Percentiles rank a stretch among this genome's conserved stretches.
Conservation (phyloP, 92 coral and sea anemone genomes). For the Paramuricea clavata region DNA sequence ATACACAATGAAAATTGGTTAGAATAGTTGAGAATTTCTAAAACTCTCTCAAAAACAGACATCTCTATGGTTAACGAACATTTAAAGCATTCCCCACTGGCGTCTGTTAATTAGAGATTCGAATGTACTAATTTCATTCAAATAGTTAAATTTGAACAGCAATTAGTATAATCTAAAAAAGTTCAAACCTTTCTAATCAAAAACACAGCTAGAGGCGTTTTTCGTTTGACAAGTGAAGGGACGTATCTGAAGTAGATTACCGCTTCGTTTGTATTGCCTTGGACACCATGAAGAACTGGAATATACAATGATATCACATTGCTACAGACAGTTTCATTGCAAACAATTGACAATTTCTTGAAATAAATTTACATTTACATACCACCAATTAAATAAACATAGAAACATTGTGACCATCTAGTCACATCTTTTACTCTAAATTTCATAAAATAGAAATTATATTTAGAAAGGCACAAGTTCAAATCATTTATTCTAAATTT, state of each 20-base stretch:
- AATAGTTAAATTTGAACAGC: no score
- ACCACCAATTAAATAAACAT: conserved; percentile 97
- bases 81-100: no score
- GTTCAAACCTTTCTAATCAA: conserved; percentile 85
- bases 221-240: conserved; percentile 88
- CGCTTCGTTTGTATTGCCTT: conserved; percentile 85
- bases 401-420: conserved; percentile 96
- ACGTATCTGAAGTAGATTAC: conserved; percentile 85
- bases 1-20: no score
- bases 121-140: not conserved
- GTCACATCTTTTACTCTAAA: conserved; percentile 91
- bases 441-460: not conserved
- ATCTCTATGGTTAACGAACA: no score
- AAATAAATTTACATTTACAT: not conserved
- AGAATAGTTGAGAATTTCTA: not conserved
- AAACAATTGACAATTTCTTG: not conserved
- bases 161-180: no score
- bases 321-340: no score
- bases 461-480: not conserved
- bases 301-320: no score
- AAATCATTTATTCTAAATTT: no score
- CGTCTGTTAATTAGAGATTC: no score
- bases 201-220: conserved; percentile 89
- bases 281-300: conserved; percentile 85
- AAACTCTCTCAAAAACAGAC: no score